phyloP scores from a whole-genome alignment of 2,113 vertebrate genomes.

The Gopherus evgoodei region DNA sequence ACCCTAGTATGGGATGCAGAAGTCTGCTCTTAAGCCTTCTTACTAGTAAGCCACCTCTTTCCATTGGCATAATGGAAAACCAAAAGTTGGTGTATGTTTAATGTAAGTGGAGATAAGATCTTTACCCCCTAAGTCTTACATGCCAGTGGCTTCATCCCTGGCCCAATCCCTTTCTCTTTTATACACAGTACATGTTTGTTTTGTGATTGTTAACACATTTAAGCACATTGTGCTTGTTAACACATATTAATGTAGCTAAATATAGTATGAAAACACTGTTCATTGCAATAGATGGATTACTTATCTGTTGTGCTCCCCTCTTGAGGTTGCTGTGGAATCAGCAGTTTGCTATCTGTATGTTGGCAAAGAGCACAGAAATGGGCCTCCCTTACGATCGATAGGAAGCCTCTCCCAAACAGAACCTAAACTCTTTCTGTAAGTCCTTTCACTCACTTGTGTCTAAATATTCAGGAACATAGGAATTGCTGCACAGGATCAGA shows the following conservation, averaged over 20 bases:
- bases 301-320: neutral
- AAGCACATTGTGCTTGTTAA: neutral
- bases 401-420: neutral
- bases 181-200: neutral
- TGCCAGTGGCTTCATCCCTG: fast-evolving
- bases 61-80: neutral
- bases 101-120: neutral
- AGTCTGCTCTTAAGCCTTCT: neutral
- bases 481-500: neutral
- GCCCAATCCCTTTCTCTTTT: neutral
- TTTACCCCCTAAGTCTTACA: neutral
- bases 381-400: neutral
- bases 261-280: neutral
- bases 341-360: neutral
- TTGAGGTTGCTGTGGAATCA: neutral
- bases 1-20: neutral
- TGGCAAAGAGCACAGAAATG: neutral
- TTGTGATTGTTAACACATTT: neutral
- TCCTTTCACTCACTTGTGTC: neutral
- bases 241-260: neutral
- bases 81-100: neutral
- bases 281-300: neutral
- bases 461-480: neutral
- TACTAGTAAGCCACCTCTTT: neutral
- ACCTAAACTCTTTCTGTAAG: neutral